Evolutionary conservation across 2,888 invertebrate genomes (phyloP), one percentile per base, ranked within the genome.

Genomic region (Carcina quercana): DNA sequence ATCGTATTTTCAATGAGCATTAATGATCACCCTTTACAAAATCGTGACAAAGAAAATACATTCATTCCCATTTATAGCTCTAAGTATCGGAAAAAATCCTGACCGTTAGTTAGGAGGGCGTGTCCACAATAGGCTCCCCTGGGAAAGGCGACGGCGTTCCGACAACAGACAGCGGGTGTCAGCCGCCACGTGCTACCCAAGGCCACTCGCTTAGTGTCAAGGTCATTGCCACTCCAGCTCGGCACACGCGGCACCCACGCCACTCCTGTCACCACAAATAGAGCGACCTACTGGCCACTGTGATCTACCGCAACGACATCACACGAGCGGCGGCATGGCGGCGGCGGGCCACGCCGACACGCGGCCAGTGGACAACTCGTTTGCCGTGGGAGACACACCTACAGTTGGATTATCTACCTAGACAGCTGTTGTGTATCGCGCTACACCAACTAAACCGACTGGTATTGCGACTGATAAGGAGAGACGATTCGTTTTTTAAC

Each of bases 151-250:
- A 71, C 82, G 82, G 80, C 79, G 79, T 72, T 75, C 79, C 80
- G 78, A 79, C 82, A 76, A 79, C 80, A 82, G 82, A 78, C 78
- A 79, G 75, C 82, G 80, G 78, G 79, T 76, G 82, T 82, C 83
- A 80, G 83, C 78, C 73, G 80, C 80, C 83, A 82, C 83, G 83
- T 83, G 83, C 80, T 80, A 76, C 80, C 83, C 83, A 82, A 82
- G 80, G 82, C 80, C 82, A 80, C 73, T 82, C 80, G 79, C 79
- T 80, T 80, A 80, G 82, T 84, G 83, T 82, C 83, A 84, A 82
- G 83, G 83, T 80, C 80, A 79, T 78, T 79, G 80, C 80, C 79
- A 82, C 82, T 80, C 82, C 82, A 80, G 78, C 79, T 74, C 72
- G 59, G 75, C 71, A 74, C 80, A 78, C 78, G 78, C 75, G 71